Evolutionary conservation across 2,888 invertebrate species (phyloP).

Genomic region (Troides aeacus): DNA sequence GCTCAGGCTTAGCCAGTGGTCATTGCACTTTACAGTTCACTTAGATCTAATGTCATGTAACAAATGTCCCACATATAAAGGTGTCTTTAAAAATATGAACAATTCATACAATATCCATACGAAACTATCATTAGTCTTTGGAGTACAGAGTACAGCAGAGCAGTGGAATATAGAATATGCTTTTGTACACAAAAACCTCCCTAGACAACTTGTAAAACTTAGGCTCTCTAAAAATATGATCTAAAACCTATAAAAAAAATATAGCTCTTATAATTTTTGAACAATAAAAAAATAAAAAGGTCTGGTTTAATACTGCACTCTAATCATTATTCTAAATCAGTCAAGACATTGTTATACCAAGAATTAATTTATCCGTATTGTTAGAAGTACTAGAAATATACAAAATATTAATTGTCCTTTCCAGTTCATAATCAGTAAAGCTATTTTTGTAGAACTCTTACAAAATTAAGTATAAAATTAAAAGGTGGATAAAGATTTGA

Average conservation of each 20-base stretch:
- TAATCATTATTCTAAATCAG: constrained; percentile 74
- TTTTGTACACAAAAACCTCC: constrained; percentile 46
- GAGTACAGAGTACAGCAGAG: constrained; percentile 56
- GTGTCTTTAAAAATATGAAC: constrained; percentile 52
- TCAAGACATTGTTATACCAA: constrained; percentile 61
- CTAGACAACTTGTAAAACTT: constrained; percentile 51
- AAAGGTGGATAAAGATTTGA: constrained; percentile 55
- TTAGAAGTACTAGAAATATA: constrained; percentile 41
- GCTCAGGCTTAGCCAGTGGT: constrained; percentile 70
- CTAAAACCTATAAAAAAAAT: constrained; percentile 72
- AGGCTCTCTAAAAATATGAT: constrained; percentile 48
- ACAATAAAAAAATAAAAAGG: constrained; percentile 72
- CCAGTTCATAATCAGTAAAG: constrained; percentile 46
- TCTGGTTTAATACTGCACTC: constrained; percentile 76
- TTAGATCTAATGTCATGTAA: constrained; percentile 52
- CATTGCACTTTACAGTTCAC: constrained; percentile 68
- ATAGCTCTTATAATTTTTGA: constrained; percentile 63
- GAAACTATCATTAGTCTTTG: constrained; percentile 52
- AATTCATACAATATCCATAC: constrained; percentile 45
- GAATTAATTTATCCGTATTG: constrained; percentile 47
- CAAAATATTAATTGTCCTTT: constrained; percentile 47
- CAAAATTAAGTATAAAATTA: constrained; percentile 47
- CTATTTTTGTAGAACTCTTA: constrained; percentile 50
- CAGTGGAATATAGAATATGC: constrained; percentile 51
- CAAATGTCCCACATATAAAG: constrained; percentile 45